Percentiles rank a stretch among this genome's conserved stretches.
These are phyloP conservation scores for Esox lucius DNA, from an alignment of 2,797 vertebrate genomes.

Conservation along the genomic window DNA sequence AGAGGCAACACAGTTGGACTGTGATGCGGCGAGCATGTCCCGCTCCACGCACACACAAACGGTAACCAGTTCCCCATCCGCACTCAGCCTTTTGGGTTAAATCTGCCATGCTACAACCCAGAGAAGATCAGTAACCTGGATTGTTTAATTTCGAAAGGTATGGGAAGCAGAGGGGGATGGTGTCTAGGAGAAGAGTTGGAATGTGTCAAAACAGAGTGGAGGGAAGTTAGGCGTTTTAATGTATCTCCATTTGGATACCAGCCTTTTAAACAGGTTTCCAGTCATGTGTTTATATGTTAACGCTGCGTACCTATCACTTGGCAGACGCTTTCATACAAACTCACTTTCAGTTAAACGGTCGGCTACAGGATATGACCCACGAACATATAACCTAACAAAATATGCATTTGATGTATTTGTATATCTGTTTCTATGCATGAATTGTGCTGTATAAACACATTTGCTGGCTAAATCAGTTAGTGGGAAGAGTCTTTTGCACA, in stretches of 20 bases:
- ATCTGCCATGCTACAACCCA: not conserved
- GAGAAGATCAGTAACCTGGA: not conserved
- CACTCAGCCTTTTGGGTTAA: not conserved
- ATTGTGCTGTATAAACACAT: too few species aligned
- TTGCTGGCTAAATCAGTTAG: too few species aligned
- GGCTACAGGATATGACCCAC: too few species aligned
- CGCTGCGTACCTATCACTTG: not conserved
- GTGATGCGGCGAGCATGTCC: slow-evolving; percentile 4
- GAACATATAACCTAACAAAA: too few species aligned
- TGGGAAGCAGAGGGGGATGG: not conserved
- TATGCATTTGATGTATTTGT: too few species aligned
- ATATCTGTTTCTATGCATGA: too few species aligned
- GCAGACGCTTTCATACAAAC: too few species aligned
- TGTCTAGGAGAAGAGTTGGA: not conserved
- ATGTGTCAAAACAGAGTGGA: not conserved
- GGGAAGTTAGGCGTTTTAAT: not conserved
- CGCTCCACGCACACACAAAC: not conserved
- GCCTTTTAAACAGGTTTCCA: not conserved
- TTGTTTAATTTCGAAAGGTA: not conserved
- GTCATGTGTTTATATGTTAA: not conserved
- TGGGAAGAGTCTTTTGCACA: too few species aligned
- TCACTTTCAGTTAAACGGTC: too few species aligned
- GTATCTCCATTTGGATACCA: not conserved
- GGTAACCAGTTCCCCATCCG: not conserved
- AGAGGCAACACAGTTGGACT: slow-evolving; percentile 27